Evolutionary conservation across 2,888 invertebrate genomes (phyloP), one percentile per base, ranked within the genome.

Genomic region (Pammene fasciana): DNA sequence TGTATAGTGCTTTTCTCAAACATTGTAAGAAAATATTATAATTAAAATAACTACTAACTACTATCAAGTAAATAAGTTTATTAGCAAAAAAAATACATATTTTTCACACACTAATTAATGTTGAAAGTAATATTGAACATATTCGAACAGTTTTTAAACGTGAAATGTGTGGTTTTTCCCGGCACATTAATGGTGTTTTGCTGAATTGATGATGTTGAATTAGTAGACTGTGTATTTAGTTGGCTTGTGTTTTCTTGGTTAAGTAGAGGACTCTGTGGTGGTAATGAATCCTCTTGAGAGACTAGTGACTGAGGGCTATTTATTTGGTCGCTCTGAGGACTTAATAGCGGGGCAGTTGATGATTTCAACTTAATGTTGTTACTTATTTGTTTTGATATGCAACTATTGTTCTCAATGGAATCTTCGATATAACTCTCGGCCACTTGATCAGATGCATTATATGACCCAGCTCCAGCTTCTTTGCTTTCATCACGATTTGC

Each of bases 71-170:
- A 26, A 52, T 26, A 26, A 52, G 13, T 52, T 52, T 26, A 52
- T 26, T 26, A 50, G 50, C 9, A 50, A 26, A 52, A 52, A 26
- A 45, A 3, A n/a, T 45, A 45, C n/a, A n/a, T 11, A 43, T 43
- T 45, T 26, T 26, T 26, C 26, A 26, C 26, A 57, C 11, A 18
- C 18, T 43, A 57, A 57, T 43, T 43, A 13, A 57, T 57, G 18
- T 57, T 43, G 13, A 57, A 57, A 57, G 43, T 57, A 43, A 57
- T 57, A 57, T 57, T 57, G 43, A 26, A 18, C 43, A 57, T 57
- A 57, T 57, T 57, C 14, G 43, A 43, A 57, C 43, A 57, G 43
- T 57, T 57, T 41, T 57, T 43, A 18, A 57, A 57, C 13, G 18
- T 18, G 13, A 57, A 57, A 43, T 41, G 8, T 57, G 43, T 57